Conservation (phyloP, 2,797 vertebrate genomes). For the Melanotaenia trifasciata region DNA sequence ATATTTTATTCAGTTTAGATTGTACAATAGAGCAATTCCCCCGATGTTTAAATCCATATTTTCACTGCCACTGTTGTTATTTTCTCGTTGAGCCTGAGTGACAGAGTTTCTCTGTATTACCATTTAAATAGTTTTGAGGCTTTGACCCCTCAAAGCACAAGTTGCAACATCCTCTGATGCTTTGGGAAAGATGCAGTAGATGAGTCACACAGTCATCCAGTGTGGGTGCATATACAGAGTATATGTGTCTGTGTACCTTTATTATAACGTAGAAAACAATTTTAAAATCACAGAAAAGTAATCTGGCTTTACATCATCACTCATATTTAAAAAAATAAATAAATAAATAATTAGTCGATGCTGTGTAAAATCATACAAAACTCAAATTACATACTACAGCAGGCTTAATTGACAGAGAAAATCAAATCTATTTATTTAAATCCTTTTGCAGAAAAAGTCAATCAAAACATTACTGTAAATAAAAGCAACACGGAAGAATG, state of each 20-base stretch:
- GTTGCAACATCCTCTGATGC: slow-evolving; percentile 2
- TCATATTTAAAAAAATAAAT: neutral
- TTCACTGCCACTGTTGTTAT: neutral
- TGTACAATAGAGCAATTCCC: slow-evolving; percentile 18
- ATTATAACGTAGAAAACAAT: no score
- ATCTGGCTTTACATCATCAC: neutral
- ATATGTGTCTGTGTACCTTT: neutral
- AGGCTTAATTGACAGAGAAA: no score
- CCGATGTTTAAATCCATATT: slow-evolving; percentile 4
- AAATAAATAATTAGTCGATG: no score
- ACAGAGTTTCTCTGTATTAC: neutral
- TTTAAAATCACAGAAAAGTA: neutral
- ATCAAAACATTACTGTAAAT: no score
- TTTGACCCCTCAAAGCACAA: slow-evolving; percentile 1
- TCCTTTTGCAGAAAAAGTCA: no score
- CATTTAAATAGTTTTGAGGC: slow-evolving; percentile 10
- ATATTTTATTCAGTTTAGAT: slow-evolving; percentile 14
- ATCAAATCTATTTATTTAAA: no score
- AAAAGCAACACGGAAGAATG: no score
- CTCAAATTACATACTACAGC: no score
- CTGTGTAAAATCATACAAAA: no score
- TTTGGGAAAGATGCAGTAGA: slow-evolving; percentile 13
- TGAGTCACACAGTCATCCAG: neutral
- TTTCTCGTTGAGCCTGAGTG: slow-evolving; percentile 5
- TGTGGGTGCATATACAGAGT: neutral